Conservation (phyloP, 2,888 invertebrate species). For the Caenorhabditis angaria region DNA sequence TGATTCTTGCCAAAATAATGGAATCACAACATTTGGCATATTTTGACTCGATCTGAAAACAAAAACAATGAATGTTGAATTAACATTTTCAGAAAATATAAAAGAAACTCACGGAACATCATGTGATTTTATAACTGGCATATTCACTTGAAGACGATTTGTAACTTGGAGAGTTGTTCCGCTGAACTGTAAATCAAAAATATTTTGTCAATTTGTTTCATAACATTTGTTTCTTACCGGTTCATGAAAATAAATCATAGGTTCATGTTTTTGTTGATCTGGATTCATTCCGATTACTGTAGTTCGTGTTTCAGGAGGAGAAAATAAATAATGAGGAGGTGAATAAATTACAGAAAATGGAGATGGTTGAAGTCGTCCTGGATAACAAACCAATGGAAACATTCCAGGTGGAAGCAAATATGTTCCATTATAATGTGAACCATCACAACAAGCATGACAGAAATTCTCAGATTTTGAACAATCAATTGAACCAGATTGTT, state of each 20-base stretch:
- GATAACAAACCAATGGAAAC: constrained; percentile 58
- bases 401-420: constrained; percentile 57
- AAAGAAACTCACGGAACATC: constrained; percentile 47
- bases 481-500: constrained; percentile 39
- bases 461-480: constrained; percentile 55
- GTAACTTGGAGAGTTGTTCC: constrained; percentile 54
- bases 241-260: constrained; percentile 57
- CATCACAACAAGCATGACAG: constrained; percentile 62
- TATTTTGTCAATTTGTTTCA: background rate
- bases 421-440: constrained; percentile 38
- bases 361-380: constrained; percentile 53
- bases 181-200: constrained; percentile 51
- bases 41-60: constrained; percentile 56
- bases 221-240: constrained; percentile 37
- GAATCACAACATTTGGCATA: constrained; percentile 54
- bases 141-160: constrained; percentile 58
- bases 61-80: background rate
- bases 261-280: constrained; percentile 37
- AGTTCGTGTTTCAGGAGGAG: constrained; percentile 51
- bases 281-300: constrained; percentile 56
- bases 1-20: constrained; percentile 60
- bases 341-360: constrained; percentile 65
- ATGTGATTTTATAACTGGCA: constrained; percentile 50
- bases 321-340: constrained; percentile 61
- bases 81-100: constrained; percentile 1